Conservation (phyloP, 2,888 invertebrate species). For the Clunio marinus region DNA sequence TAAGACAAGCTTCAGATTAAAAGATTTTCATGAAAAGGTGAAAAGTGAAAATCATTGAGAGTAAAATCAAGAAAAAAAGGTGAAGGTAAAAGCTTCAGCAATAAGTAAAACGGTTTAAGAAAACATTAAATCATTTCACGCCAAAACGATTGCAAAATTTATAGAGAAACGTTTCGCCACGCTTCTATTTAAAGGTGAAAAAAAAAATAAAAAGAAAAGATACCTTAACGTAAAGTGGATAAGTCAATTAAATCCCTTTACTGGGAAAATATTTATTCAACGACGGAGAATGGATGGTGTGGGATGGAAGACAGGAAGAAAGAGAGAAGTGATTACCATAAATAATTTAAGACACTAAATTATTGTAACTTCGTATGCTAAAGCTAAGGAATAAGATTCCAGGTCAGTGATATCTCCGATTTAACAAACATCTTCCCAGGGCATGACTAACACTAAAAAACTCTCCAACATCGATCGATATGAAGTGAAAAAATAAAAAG, state of each 20-base stretch:
- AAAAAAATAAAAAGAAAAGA: not conserved
- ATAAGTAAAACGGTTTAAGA: not conserved
- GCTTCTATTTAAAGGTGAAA: not conserved
- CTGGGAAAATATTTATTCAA: slow-evolving; percentile 2
- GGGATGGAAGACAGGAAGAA: not conserved
- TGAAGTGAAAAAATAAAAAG: too few relatives aligned
- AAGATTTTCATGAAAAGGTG: not conserved
- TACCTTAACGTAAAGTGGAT: slow-evolving; percentile 16
- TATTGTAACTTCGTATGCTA: not conserved
- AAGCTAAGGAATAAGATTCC: not conserved
- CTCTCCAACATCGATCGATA: too few relatives aligned
- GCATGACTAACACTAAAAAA: too few relatives aligned
- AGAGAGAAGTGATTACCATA: slow-evolving; percentile 8
- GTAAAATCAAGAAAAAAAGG: not conserved
- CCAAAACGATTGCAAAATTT: slow-evolving; percentile 34
- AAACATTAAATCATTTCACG: slow-evolving; percentile 36
- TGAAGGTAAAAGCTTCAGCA: not conserved
- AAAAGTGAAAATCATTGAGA: not conserved
- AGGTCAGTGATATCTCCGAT: slow-evolving; percentile 1
- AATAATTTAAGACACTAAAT: not conserved
- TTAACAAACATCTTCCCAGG: too few relatives aligned
- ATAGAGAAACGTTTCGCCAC: slow-evolving; percentile 2
- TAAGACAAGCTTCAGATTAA: not conserved
- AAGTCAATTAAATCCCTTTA: slow-evolving; percentile 32
- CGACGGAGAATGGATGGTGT: not conserved